Base-by-base conservation (phyloP, 2,113 vertebrate genomes). In the Amphiprion ocellaris region DNA sequence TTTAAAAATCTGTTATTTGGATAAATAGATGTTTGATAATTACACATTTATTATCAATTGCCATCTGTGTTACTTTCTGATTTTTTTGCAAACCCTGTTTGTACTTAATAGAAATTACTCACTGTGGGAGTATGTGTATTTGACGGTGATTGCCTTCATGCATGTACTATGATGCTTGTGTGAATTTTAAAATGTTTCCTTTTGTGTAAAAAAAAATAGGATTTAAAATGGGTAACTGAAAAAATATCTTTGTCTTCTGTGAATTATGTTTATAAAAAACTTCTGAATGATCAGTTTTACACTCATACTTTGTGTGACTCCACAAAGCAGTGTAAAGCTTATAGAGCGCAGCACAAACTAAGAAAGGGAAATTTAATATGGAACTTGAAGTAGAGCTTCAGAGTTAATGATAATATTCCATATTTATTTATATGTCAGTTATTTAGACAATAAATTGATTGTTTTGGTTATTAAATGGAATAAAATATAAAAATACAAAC, bases 11-110 rank as follows among this genome's bases (percentile, higher is more conserved):
- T 77, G 66, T 67, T 41, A 21, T 56, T 69, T 1, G 16, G 54
- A 60, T 74, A 74, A 49, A 81, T 54, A 71, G 23, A 23, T 56
- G 30, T 74, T 24, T 75, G 17, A 67, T 68, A 30, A 83, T 81
- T 66, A 65, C 56, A 69, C 81, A 70, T 60, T 44, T 26, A 75
- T 63, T 59, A 39, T 65, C 15, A 60, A 14, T 33, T n/a, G 2
- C 72, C 44, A 71, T 77, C 60, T 82, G 72, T 6, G 26, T 30
- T 47, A 44, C 30, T 17, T 4, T 63, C 12, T 62, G 23, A 39
- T 61, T 23, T 11, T 30, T 37, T 33, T n/a, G 15, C 5, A 14
- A 24, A 19, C n/a, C 10, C 14, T 30, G 19, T 56, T 23, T 69
- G 44, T 23, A 19, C 2, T 24, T 24, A 61, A 54, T 12, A 54